Conservation (phyloP, 2,888 invertebrate species). For the Lithophane semibrunnea region DNA sequence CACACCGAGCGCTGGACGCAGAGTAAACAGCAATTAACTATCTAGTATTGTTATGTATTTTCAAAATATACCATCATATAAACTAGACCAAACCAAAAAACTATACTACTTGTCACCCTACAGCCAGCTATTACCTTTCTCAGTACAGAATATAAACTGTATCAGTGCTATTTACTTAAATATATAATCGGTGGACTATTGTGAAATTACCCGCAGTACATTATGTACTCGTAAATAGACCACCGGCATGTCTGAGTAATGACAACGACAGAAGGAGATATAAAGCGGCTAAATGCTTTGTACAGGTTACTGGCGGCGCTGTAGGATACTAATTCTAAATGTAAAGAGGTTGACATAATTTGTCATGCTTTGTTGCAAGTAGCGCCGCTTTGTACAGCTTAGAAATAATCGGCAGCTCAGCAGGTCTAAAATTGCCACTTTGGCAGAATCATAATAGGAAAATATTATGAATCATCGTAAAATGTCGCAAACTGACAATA, state of each 20-base stretch:
- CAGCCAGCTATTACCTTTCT: conserved; percentile 63
- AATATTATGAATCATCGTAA: no score
- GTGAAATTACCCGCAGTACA: conserved; percentile 60
- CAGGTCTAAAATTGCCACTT: no score
- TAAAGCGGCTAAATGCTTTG: conserved; percentile 5
- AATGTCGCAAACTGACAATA: no score
- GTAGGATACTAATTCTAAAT: neutral
- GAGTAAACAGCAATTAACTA: no score
- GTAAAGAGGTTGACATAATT: conserved; percentile 21
- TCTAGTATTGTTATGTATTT: no score
- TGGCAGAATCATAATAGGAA: no score
- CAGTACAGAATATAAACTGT: conserved; percentile 64
- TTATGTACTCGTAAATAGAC: conserved; percentile 60
- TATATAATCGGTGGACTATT: conserved; percentile 64
- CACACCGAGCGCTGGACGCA: no score
- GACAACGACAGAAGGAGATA: conserved; percentile 29
- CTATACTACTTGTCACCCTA: conserved; percentile 25
- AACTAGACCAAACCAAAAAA: conserved; percentile 5
- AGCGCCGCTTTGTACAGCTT: neutral
- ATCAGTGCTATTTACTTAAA: conserved; percentile 68
- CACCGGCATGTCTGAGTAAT: conserved; percentile 56
- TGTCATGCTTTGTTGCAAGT: conserved; percentile 14
- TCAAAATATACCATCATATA: neutral
- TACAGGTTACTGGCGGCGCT: neutral
- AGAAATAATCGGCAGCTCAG: neutral